These are phyloP conservation scores for Lacerta agilis DNA, from an alignment of 2,797 vertebrate species.

Conservation along the genomic window DNA sequence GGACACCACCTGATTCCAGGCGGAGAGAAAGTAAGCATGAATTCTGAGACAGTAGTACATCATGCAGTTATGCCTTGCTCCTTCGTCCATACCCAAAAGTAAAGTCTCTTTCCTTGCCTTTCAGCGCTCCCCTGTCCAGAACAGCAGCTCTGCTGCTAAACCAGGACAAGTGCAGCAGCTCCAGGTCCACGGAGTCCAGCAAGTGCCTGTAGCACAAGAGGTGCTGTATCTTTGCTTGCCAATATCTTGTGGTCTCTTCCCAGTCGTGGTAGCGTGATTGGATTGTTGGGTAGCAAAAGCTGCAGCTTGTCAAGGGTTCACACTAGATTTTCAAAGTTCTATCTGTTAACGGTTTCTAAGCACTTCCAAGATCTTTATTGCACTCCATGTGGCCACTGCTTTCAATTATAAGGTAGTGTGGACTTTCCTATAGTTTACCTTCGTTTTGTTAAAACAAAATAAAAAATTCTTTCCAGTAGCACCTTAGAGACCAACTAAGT, in stretches of 20 bases:
- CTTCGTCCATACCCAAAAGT: not conserved
- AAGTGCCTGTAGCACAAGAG: conserved; percentile 71
- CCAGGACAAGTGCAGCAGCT: conserved; percentile 67
- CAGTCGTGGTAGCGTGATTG: not conserved
- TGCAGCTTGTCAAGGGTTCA: not conserved
- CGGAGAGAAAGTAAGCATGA: not conserved
- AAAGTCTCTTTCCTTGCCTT: conserved; percentile 35
- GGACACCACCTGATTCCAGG: not conserved
- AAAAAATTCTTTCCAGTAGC: too few species aligned
- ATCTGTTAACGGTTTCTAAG: not conserved
- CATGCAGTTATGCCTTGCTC: not conserved
- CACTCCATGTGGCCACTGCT: not conserved
- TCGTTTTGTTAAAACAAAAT: too few species aligned
- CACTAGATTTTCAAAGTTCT: not conserved
- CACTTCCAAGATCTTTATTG: not conserved
- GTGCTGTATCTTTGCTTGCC: conserved; percentile 55
- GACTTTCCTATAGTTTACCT: not conserved
- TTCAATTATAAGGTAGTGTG: not conserved
- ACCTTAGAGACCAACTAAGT: too few species aligned
- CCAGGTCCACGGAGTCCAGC: conserved; percentile 67
- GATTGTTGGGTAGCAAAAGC: not conserved
- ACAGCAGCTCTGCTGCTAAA: conserved; percentile 69
- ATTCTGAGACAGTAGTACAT: not conserved
- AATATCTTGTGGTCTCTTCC: not conserved
- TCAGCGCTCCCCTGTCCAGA: conserved; percentile 69